Percentiles rank a stretch among this genome's conserved stretches.
Conservation (phyloP, 2,797 vertebrate species). For the Paguma larvata region DNA sequence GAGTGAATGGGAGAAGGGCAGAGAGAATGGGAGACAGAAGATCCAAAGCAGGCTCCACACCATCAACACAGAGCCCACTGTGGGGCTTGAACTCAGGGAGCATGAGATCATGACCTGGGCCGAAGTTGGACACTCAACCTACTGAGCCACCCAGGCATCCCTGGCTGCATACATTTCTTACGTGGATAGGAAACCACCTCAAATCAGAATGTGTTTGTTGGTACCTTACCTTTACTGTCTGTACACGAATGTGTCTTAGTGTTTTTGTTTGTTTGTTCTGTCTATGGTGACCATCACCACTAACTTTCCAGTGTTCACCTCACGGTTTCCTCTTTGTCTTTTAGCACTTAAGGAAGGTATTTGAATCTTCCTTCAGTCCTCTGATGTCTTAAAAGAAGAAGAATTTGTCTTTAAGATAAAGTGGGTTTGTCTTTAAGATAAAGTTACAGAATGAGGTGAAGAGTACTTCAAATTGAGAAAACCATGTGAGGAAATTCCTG, state of each 20-base stretch:
- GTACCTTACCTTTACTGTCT: neutral
- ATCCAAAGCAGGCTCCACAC: too few species aligned
- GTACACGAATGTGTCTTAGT: neutral
- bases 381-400: neutral
- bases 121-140: too few species aligned
- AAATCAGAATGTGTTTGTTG: neutral
- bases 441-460: neutral
- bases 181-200: neutral
- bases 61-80: too few species aligned
- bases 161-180: neutral
- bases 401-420: constrained; percentile 20
- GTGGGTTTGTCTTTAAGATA: neutral
- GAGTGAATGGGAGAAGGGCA: too few species aligned
- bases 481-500: neutral
- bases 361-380: neutral
- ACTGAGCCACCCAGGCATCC: too few species aligned
- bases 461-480: neutral
- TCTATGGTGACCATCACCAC: neutral
- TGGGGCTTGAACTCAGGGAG: too few species aligned
- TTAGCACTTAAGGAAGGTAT: neutral
- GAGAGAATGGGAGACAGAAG: too few species aligned
- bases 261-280: neutral
- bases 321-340: neutral
- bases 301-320: neutral
- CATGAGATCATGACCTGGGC: too few species aligned